phyloP scores from a whole-genome alignment of 2,888 invertebrate species.

The Glomeris marginata region DNA sequence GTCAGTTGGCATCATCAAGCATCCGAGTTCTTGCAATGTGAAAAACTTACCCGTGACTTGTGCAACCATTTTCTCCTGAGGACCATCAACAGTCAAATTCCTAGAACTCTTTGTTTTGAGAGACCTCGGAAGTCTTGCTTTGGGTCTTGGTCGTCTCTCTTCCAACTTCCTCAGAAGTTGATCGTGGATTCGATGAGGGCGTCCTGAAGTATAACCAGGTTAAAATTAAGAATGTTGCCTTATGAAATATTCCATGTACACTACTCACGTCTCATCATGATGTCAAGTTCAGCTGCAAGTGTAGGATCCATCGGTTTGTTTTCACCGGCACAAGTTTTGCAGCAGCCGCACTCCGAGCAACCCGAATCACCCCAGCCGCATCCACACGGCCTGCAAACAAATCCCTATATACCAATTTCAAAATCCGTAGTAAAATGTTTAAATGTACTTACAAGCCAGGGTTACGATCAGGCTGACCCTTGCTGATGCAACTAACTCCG shows the following conservation, averaged over 20 bases:
- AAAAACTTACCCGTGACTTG: conserved; percentile 8
- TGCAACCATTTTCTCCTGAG: conserved; percentile 9
- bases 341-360: conserved; percentile 81
- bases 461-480: conserved; percentile 57
- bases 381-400: conserved; percentile 61
- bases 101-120: conserved; percentile 11
- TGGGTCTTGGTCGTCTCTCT: conserved; percentile 30
- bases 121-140: conserved; percentile 13
- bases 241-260: too few species aligned
- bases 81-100: not conserved
- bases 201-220: conserved; percentile 26
- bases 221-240: too few species aligned
- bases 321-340: conserved; percentile 68
- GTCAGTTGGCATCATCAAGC: not conserved
- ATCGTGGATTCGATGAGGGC: conserved; percentile 42
- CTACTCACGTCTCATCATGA: conserved; percentile 19
- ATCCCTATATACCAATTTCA: not conserved
- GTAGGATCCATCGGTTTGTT: conserved; percentile 39
- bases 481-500: conserved; percentile 63
- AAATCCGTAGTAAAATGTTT: not conserved
- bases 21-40: not conserved
- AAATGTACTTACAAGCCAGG: conserved; percentile 61
- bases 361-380: conserved; percentile 94
- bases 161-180: conserved; percentile 42
- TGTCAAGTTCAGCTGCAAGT: conserved; percentile 28